phyloP scores from a whole-genome alignment of 2,888 invertebrate genomes.

The Icerya purchasi region DNA sequence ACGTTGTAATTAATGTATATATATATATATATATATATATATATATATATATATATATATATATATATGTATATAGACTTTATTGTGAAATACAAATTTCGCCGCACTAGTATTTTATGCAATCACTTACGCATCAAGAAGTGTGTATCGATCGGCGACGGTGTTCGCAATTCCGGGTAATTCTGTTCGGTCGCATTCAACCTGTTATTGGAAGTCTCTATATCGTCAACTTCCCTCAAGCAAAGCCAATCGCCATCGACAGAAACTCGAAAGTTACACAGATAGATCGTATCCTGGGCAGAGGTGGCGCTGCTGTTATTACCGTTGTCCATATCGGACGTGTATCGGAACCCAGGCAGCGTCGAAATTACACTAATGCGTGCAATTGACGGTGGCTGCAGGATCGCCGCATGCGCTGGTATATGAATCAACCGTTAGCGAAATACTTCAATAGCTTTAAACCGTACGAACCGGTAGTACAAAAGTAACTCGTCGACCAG shows the following conservation, averaged over 20 bases:
- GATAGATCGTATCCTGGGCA: slow-evolving; percentile 34
- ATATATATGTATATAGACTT: too few species aligned
- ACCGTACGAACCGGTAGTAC: too few species aligned
- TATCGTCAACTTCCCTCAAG: slow-evolving; percentile 77
- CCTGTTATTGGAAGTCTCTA: slow-evolving; percentile 23
- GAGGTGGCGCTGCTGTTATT: not conserved
- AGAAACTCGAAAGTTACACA: slow-evolving; percentile 91
- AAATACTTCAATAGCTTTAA: too few species aligned
- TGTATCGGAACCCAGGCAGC: not conserved
- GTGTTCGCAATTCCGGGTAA: slow-evolving; percentile 39
- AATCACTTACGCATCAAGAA: slow-evolving; percentile 24
- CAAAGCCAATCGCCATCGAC: slow-evolving; percentile 96
- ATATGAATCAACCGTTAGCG: too few species aligned
- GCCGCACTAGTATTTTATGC: too few species aligned
- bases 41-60: too few species aligned
- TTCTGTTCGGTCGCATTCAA: slow-evolving; percentile 53
- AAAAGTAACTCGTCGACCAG: too few species aligned
- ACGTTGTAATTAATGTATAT: too few species aligned
- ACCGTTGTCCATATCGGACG: not conserved
- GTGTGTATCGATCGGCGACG: slow-evolving; percentile 37
- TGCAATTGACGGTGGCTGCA: too few species aligned
- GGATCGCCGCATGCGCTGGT: too few species aligned
- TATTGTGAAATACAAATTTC: too few species aligned
- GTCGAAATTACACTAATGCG: not conserved
- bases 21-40: too few species aligned